These are phyloP conservation scores for Sphaeridia pumilis DNA, from an alignment of 2,888 invertebrate genomes.

Conservation along the genomic window DNA sequence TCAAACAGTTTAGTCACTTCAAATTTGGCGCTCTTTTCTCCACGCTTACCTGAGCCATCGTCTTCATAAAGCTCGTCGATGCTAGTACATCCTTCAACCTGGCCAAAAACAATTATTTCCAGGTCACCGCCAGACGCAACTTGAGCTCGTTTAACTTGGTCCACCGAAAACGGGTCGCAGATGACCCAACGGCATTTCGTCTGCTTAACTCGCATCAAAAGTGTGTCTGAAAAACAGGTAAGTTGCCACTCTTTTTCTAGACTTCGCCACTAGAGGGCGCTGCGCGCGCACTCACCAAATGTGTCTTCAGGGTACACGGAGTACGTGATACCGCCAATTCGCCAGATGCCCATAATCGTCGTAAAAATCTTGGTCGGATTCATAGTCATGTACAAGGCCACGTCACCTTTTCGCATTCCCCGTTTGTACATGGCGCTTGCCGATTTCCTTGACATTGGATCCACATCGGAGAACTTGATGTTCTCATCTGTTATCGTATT, in stretches of 20 bases:
- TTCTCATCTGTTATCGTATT: conserved; percentile 12
- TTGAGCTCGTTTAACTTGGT: conserved; percentile 24
- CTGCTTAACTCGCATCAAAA: conserved; percentile 25
- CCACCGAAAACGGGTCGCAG: conserved; percentile 22
- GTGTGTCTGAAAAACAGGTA: conserved; percentile 26
- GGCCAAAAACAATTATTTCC: conserved; percentile 25
- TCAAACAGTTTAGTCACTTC: not conserved
- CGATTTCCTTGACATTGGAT: conserved; percentile 8
- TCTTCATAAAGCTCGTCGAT: conserved; percentile 26
- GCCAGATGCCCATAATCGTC: conserved; percentile 14
- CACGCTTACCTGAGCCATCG: conserved; percentile 28
- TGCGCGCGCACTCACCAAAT: too few species aligned
- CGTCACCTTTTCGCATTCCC: conserved; percentile 12
- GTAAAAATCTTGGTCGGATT: conserved; percentile 9
- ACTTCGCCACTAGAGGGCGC: too few species aligned
- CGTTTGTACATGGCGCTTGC: conserved; percentile 8
- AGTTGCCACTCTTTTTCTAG: too few species aligned
- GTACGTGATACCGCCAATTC: conserved; percentile 12
- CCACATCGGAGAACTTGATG: conserved; percentile 13
- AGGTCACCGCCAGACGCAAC: conserved; percentile 20
- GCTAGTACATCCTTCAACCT: conserved; percentile 19
- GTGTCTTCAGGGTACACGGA: conserved; percentile 18
- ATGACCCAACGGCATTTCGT: conserved; percentile 30
- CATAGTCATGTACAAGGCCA: conserved; percentile 11
- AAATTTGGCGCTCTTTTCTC: too few species aligned